A percentile compares a stretch with the other conserved stretches of the same genome.
Conservation (phyloP, 2,888 invertebrate species). For the Drosophila anomalata region DNA sequence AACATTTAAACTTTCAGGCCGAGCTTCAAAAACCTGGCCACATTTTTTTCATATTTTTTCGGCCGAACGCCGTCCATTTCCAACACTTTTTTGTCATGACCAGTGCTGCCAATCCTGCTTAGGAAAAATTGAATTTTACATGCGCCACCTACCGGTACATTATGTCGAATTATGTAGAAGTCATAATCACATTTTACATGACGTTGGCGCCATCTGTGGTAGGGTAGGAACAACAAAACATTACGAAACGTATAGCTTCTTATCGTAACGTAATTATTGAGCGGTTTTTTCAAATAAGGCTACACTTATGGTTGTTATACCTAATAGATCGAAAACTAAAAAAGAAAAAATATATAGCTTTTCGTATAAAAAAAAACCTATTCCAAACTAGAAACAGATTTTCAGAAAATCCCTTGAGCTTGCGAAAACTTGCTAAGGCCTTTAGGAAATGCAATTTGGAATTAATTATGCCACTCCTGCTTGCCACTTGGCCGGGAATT, state of each 20-base stretch:
- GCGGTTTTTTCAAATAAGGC: background rate
- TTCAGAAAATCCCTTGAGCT: conserved; percentile 26
- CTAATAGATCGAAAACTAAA: background rate
- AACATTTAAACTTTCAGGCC: no score
- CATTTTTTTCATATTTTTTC: no score
- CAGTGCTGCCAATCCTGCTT: no score
- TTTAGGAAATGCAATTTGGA: conserved; percentile 70
- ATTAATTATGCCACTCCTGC: conserved; percentile 67
- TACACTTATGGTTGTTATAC: no score
- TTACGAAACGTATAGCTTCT: background rate
- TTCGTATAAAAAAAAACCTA: background rate
- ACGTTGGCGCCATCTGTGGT: background rate
- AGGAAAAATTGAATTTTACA: no score
- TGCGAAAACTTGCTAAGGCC: conserved; percentile 44
- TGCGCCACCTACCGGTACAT: no score
- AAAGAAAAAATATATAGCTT: no score
- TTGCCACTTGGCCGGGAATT: conserved; percentile 44
- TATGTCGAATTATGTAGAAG: no score
- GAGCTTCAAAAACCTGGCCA: no score
- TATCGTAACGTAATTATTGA: background rate
- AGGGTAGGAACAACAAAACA: background rate
- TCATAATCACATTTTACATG: background rate
- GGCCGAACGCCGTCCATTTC: no score
- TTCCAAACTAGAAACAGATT: conserved; percentile 38
- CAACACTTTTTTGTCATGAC: no score